These are phyloP conservation scores for Folsomia manolachei DNA, from an alignment of 2,888 invertebrate species.

Conservation along the genomic window DNA sequence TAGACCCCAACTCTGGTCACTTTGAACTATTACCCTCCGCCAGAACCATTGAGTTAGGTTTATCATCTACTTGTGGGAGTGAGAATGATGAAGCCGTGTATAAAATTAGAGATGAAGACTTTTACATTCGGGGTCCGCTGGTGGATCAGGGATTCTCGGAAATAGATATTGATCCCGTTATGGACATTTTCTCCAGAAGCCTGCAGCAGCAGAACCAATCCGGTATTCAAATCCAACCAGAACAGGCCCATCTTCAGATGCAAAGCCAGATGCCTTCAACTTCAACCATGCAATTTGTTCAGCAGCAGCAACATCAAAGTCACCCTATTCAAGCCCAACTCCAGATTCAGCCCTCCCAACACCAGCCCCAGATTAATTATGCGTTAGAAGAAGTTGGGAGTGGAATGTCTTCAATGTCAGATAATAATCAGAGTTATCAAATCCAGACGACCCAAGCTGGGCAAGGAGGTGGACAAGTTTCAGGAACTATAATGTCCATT, in stretches of 20 bases:
- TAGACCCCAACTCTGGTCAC: constrained; percentile 34
- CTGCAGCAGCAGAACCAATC: too few species aligned
- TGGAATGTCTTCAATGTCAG: not conserved
- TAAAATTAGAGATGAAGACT: constrained; percentile 27
- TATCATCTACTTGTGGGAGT: not conserved
- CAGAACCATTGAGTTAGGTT: not conserved
- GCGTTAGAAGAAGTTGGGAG: not conserved
- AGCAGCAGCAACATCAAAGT: not conserved
- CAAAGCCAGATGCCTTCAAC: not conserved
- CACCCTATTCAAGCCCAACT: not conserved
- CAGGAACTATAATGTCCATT: not conserved
- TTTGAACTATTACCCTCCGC: constrained; percentile 24
- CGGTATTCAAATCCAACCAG: not conserved
- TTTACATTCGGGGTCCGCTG: not conserved
- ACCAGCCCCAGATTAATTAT: not conserved
- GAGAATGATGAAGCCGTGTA: constrained; percentile 33
- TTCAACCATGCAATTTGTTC: not conserved
- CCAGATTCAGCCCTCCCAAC: not conserved
- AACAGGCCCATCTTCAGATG: not conserved
- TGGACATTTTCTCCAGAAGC: constrained; percentile 2
- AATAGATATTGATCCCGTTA: constrained; percentile 7
- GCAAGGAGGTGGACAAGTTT: not conserved
- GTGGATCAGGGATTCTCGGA: not conserved
- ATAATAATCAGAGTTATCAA: not conserved
- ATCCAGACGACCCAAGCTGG: not conserved